Evolutionary conservation across 2,113 vertebrate species (phyloP).

Genomic region (Daubentonia madagascariensis): DNA sequence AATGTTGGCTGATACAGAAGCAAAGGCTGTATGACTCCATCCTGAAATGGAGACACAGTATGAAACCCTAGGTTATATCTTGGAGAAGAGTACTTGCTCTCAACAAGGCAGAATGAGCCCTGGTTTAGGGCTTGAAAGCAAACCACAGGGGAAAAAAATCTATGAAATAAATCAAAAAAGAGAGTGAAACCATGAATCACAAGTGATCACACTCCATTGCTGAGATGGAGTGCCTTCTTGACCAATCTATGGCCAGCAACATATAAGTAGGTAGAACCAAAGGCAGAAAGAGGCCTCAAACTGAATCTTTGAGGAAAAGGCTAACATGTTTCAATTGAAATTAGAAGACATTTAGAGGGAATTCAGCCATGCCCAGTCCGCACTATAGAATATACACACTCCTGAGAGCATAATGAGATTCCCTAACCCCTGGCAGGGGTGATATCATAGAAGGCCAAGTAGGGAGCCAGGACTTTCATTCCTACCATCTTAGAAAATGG

Average conservation of each 20-base stretch:
- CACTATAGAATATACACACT: not conserved
- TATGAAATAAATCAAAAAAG: not conserved
- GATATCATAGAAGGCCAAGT: not conserved
- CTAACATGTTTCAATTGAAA: not conserved
- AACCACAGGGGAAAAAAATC: too few relatives aligned
- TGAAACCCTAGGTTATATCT: not conserved
- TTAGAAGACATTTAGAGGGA: not conserved
- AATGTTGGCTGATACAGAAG: not conserved
- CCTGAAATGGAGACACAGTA: not conserved
- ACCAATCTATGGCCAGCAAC: not conserved
- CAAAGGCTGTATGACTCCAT: not conserved
- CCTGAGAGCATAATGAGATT: not conserved
- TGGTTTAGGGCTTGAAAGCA: not conserved
- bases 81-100: not conserved
- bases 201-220: not conserved
- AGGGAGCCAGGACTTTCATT: not conserved
- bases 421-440: not conserved
- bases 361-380: too few relatives aligned
- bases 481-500: not conserved
- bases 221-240: not conserved
- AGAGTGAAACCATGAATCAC: not conserved
- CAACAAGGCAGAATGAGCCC: not conserved
- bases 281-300: not conserved
- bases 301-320: not conserved
- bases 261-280: not conserved